Base-by-base conservation (phyloP, 2,113 vertebrate species). In the Engystomops pustulosus region DNA sequence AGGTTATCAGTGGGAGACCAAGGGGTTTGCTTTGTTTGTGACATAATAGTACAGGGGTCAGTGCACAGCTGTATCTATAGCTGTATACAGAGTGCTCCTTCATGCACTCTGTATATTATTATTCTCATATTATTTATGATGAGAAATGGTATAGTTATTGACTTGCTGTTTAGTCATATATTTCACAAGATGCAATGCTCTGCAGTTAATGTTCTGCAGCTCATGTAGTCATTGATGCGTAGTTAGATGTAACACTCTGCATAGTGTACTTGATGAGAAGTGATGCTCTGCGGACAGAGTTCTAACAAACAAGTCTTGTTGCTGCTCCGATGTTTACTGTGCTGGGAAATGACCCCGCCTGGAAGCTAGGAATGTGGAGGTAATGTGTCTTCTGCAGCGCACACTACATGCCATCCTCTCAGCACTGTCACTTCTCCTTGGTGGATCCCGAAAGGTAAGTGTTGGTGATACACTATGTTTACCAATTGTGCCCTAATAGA, bases 281-380 rank as follows among this genome's bases (percentile, higher is more conserved):
- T 23, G 45, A 74, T 9, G 71, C 44, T 74, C 71, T 74, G 71
- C 71, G 17, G 71, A 20, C 27, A 51, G 17, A 14, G 8, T 15
- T 51, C 47, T 76, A 10, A 76, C 72, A 76, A 76, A 76, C 72
- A 76, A 23, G 72, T 51, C 71, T 32, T 75, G 71, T 75, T 53
- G 47, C 30, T 34, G 45, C 49, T 12, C 10, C 1, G 32, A n/a
- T 78, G 75, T 78, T 78, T 60, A 41, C 78, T 47, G 12, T 20
- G 23, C 77, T 14, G 55, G 10, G 11, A 20, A 20, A 27, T 78
- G 51, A 44, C 79, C 47, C 62, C 62, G 36, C 77, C 77, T 67
- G 77, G 58, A 38, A 17, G 41, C 44, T 32, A 51, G 65, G 79
- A 69, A 69, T 81, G 65, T 49, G 30, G 62, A 81, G 79, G 60